A percentile compares a stretch with the other conserved stretches of the same genome.
Evolutionary conservation across 2,888 invertebrate genomes (phyloP).

Genomic region (Drosophila prolongata): DNA sequence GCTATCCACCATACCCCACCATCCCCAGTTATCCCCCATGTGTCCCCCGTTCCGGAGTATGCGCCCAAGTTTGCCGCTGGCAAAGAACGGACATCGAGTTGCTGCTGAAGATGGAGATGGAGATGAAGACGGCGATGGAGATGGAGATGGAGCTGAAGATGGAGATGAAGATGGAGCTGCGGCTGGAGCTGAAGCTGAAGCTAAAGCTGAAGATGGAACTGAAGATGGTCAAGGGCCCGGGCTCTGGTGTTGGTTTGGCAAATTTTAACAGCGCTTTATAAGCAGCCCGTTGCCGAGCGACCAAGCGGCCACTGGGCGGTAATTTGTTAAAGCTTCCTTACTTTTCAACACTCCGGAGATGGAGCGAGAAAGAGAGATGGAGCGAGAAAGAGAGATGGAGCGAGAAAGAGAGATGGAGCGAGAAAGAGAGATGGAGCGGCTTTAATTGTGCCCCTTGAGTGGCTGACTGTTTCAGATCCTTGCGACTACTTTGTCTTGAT

Average conservation of each 20-base stretch:
- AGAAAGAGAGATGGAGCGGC: conserved; percentile 13
- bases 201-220: background rate
- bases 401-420: background rate
- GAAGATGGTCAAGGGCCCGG: conserved; percentile 20
- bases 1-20: background rate
- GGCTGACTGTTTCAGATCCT: conserved; percentile 60
- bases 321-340: conserved; percentile 84
- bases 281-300: conserved; percentile 42
- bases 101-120: conserved; percentile 38
- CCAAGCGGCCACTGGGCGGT: conserved; percentile 76
- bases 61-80: conserved; percentile 65
- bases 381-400: conserved; percentile 5
- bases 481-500: conserved; percentile 76
- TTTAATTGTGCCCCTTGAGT: conserved; percentile 67
- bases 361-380: background rate
- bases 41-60: conserved; percentile 14
- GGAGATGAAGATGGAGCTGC: conserved; percentile 18
- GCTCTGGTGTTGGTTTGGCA: conserved; percentile 70
- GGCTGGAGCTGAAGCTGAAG: conserved; percentile 1
- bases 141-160: conserved; percentile 14
- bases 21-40: background rate
- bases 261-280: conserved; percentile 73
- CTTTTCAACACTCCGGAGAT: conserved; percentile 81
- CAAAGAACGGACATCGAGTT: conserved; percentile 39
- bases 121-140: conserved; percentile 6